Evolutionary conservation across 2,113 vertebrate species (phyloP).

Genomic region (Mesoclemmys tuberculata): DNA sequence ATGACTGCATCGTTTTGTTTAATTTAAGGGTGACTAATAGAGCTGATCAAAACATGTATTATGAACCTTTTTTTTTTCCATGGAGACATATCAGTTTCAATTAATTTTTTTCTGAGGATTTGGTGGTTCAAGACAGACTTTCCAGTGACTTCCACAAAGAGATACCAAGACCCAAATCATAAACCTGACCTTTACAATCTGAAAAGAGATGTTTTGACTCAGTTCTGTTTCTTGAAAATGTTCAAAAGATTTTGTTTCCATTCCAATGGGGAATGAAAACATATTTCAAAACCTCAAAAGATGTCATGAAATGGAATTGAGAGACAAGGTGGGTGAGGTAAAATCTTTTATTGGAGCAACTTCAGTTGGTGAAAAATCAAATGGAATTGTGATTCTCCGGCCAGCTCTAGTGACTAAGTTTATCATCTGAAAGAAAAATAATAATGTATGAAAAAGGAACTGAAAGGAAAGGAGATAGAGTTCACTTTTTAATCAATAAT

Average conservation of each 20-base stretch:
- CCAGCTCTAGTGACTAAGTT: neutral
- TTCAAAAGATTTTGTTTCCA: neutral
- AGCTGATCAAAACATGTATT: neutral
- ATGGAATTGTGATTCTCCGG: neutral
- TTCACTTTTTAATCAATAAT: neutral
- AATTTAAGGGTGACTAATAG: neutral
- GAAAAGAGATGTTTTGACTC: neutral
- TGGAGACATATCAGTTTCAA: neutral
- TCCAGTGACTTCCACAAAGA: rapidly evolving
- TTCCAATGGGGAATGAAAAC: neutral
- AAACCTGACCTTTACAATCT: neutral
- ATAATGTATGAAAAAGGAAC: rapidly evolving
- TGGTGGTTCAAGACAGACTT: neutral
- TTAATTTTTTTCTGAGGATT: neutral
- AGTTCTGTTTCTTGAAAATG: neutral
- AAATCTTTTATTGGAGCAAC: neutral
- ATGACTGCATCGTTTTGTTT: neutral
- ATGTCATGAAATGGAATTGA: neutral
- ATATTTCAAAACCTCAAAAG: rapidly evolving
- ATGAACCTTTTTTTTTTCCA: rapidly evolving
- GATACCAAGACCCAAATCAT: no score
- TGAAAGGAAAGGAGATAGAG: neutral
- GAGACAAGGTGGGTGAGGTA: neutral
- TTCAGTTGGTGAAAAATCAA: neutral
- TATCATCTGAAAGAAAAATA: neutral